Evolutionary conservation across 1,140 invertebrate species (phyloP).

Genomic region (Nephila pilipes): DNA sequence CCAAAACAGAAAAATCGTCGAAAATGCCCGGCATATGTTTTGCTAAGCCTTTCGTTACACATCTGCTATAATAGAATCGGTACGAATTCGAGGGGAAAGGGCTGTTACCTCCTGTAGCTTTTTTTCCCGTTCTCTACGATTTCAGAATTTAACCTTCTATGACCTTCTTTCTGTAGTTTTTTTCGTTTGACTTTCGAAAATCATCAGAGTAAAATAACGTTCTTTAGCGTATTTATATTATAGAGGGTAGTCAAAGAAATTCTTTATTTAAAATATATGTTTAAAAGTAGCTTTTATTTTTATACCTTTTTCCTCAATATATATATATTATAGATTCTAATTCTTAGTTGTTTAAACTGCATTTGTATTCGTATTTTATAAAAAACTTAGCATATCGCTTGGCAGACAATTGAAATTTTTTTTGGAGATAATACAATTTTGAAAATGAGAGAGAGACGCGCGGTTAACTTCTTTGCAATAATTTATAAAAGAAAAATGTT

Average conservation of each 20-base stretch:
- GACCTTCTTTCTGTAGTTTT: background rate
- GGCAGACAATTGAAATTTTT: too few species aligned
- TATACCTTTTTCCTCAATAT: background rate
- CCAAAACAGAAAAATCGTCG: background rate
- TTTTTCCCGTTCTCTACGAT: background rate
- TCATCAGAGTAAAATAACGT: background rate
- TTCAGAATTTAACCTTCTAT: constrained; percentile 30
- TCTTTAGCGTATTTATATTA: background rate
- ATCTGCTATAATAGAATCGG: constrained; percentile 38
- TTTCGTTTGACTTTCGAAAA: background rate
- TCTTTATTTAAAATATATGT: background rate
- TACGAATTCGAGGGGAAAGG: background rate
- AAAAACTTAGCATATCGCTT: too few species aligned
- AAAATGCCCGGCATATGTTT: constrained; percentile 40
- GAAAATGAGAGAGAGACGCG: too few species aligned
- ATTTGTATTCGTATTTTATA: too few species aligned
- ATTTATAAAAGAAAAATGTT: too few species aligned
- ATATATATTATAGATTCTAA: background rate
- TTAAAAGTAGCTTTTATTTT: background rate
- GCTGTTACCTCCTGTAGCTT: background rate
- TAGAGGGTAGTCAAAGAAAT: background rate
- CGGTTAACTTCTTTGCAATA: too few species aligned
- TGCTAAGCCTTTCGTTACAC: constrained; percentile 67
- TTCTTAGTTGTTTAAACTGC: too few species aligned
- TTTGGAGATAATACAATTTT: too few species aligned